phyloP scores from a whole-genome alignment of 2,113 vertebrate genomes.

The Gymnocephalus cernua region DNA sequence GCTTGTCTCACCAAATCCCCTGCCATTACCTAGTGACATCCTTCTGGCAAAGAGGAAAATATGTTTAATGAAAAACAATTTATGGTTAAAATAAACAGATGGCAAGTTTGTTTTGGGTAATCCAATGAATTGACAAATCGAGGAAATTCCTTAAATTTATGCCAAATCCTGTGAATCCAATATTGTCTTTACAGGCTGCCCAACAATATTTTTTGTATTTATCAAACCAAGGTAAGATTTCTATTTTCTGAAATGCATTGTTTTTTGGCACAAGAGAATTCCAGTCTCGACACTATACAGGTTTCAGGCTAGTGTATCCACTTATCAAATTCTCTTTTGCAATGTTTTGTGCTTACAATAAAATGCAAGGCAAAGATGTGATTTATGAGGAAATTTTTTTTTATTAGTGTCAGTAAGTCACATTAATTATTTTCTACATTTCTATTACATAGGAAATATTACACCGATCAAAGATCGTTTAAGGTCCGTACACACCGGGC shows the following conservation, averaged over 20 bases:
- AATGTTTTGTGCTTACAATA: not conserved
- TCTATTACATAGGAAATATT: not conserved
- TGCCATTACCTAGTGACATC: not conserved
- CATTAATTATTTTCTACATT: not conserved
- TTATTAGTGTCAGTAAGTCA: not conserved
- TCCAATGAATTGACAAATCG: not conserved
- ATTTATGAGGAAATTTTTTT: not conserved
- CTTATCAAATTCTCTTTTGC: not conserved
- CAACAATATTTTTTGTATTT: not conserved
- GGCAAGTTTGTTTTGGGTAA: not conserved
- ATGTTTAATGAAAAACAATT: not conserved
- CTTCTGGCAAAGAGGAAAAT: not conserved
- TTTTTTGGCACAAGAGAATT: no score
- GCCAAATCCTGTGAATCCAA: not conserved
- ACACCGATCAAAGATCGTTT: not conserved
- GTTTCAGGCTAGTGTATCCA: no score
- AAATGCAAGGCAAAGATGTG: not conserved
- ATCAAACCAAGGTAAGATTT: not conserved
- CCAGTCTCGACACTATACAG: no score
- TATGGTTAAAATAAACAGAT: conserved; percentile 11
- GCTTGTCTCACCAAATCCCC: not conserved
- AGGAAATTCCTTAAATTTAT: not conserved
- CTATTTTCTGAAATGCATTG: not conserved
- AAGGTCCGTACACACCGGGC: no score
- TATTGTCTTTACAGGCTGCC: not conserved